Conservation (phyloP, 1,140 invertebrate species). For the Megalopta genalis region DNA sequence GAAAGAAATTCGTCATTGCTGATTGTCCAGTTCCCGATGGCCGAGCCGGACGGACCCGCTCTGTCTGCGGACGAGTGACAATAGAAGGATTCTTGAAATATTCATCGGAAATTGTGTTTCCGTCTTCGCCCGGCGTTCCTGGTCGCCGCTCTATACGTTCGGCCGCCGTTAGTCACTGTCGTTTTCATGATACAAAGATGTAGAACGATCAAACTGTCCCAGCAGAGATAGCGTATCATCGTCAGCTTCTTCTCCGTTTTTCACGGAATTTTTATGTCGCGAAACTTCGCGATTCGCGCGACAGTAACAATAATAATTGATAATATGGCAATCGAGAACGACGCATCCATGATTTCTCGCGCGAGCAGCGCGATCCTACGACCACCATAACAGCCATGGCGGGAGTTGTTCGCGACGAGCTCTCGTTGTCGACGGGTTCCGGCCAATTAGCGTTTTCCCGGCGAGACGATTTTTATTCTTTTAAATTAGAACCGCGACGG, state of each 20-base stretch:
- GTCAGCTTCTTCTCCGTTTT: background rate
- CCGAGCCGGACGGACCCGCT: constrained; percentile 54
- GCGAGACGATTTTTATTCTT: constrained; percentile 39
- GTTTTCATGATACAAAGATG: too few relatives aligned
- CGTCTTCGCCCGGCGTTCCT: background rate
- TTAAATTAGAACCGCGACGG: constrained; percentile 45
- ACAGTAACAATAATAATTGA: too few relatives aligned
- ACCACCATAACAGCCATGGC: too few relatives aligned
- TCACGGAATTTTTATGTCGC: background rate
- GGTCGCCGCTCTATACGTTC: background rate
- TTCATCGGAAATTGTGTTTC: constrained; percentile 54
- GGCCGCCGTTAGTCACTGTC: too few relatives aligned
- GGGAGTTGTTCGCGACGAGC: too few relatives aligned
- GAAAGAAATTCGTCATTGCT: constrained; percentile 72
- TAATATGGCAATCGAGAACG: too few relatives aligned
- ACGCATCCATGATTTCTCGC: too few relatives aligned
- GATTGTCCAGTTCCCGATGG: constrained; percentile 59
- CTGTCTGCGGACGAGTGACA: constrained; percentile 51
- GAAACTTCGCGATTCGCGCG: background rate
- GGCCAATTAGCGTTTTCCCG: constrained; percentile 45
- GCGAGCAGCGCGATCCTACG: too few relatives aligned
- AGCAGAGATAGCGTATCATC: too few relatives aligned
- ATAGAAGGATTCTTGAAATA: constrained; percentile 59
- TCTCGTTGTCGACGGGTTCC: constrained; percentile 17
- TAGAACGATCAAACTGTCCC: too few relatives aligned